phyloP scores from a whole-genome alignment of 2,888 invertebrate genomes.

The Mythimna ferrago region DNA sequence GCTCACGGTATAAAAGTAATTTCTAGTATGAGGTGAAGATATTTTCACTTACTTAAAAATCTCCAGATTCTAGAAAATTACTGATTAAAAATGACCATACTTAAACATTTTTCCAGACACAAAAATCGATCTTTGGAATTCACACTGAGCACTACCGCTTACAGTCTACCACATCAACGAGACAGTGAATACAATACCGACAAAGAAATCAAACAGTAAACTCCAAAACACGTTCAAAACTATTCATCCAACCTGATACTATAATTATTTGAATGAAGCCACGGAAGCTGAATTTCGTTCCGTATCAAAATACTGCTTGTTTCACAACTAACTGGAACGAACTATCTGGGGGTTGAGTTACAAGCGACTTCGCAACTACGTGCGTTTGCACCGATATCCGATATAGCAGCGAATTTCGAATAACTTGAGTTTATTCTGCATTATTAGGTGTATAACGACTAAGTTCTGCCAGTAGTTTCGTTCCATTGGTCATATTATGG shows the following conservation, averaged over 20 bases:
- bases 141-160: not conserved
- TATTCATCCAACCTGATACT: not conserved
- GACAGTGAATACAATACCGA: not conserved
- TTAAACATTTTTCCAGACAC: too few relatives aligned
- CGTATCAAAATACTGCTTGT: slow-evolving; percentile 20
- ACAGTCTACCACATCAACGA: not conserved
- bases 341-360: not conserved
- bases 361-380: slow-evolving; percentile 40
- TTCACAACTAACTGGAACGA: slow-evolving; percentile 24
- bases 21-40: too few relatives aligned
- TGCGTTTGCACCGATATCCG: slow-evolving; percentile 28
- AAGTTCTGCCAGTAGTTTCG: too few relatives aligned
- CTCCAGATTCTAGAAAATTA: too few relatives aligned
- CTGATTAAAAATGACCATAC: too few relatives aligned
- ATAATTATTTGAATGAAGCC: not conserved
- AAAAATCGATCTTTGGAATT: too few relatives aligned
- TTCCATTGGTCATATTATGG: too few relatives aligned
- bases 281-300: not conserved
- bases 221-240: slow-evolving; percentile 2
- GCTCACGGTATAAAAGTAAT: too few relatives aligned
- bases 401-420: slow-evolving; percentile 3
- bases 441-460: too few relatives aligned
- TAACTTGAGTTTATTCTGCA: slow-evolving; percentile 1
- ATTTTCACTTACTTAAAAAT: too few relatives aligned
- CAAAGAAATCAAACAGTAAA: not conserved